Evolutionary conservation across 2,888 invertebrate species (phyloP), one percentile per base, ranked within the genome.

Genomic region (Stramonita haemastoma): DNA sequence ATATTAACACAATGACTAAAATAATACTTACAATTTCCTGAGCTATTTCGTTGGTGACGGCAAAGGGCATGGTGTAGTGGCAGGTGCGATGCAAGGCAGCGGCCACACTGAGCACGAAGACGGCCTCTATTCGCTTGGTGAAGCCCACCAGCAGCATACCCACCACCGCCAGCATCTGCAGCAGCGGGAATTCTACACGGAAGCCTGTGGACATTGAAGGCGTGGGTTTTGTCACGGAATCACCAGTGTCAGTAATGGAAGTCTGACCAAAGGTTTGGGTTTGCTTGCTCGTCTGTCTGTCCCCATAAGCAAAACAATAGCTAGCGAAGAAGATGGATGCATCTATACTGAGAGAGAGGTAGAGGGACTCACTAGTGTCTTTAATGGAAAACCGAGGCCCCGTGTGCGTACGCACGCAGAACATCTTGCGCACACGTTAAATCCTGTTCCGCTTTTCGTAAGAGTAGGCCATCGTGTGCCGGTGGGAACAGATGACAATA

Each of bases 1-100:
- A 73, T 0, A n/a, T 11, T n/a, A 5, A 73, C 26, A 73, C 26
- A 22, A n/a, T 73, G 11, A 73, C n/a, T 4, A 73, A 73, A 73
- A 26, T 11, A 66, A 5, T 22, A 73, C 73, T 73, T n/a, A 73
- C 73, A 26, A 73, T 73, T 4, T 11, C n/a, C 73, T n/a, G 73
- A 29, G 73, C 73, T 73, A 73, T 73, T 22, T 73, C 73, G 11
- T 73, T 73, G 11, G 73, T 73, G 73, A 73, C n/a, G 29, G n/a
- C 73, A 73, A 26, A 73, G 73, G 73, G 73, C 73, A 73, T 73
- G 73, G 73, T 73, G 73, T 73, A 73, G 73, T 26, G n/a, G 73
- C 73, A 73, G 26, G 73, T 73, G n/a, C 73, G 73, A n/a, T 26
- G 26, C 73, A 73, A 0, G 13, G 26, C 73, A 13, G 73, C 26